These are phyloP conservation scores for Phylloscopus collybita DNA, from an alignment of 2,797 vertebrate genomes.

Conservation along the genomic window DNA sequence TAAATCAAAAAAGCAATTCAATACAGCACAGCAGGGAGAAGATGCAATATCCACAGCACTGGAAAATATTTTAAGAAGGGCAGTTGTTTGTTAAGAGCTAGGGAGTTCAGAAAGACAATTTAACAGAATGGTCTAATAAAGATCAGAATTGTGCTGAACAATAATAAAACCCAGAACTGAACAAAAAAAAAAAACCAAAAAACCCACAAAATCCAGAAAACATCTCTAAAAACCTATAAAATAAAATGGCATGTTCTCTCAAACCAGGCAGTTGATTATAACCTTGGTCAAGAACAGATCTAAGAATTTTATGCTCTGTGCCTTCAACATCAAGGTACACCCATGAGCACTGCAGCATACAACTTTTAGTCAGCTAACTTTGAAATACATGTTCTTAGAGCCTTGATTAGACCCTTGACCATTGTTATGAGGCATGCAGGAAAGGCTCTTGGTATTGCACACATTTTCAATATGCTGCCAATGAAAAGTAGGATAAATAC, in stretches of 20 bases:
- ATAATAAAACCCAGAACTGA: not conserved
- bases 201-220: not conserved
- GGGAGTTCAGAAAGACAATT: slow-evolving; percentile 27
- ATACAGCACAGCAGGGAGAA: slow-evolving; percentile 29
- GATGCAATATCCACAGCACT: slow-evolving; percentile 1
- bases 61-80: slow-evolving; percentile 30
- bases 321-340: not conserved
- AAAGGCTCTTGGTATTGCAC: not conserved
- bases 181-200: not conserved
- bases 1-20: slow-evolving; percentile 54
- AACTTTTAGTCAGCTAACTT: not conserved
- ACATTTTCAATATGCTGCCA: not conserved
- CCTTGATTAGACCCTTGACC: not conserved
- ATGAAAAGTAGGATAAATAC: not conserved
- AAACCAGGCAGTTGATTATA: not conserved
- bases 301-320: not conserved
- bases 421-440: not conserved
- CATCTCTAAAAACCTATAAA: not conserved
- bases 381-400: not conserved
- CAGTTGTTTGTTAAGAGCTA: slow-evolving; percentile 17
- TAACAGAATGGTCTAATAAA: slow-evolving; percentile 39
- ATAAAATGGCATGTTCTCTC: not conserved
- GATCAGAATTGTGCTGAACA: slow-evolving; percentile 19
- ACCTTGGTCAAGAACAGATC: not conserved
- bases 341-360: not conserved